Conservation (phyloP, 2,113 vertebrate species). For the Prolemur simus region DNA sequence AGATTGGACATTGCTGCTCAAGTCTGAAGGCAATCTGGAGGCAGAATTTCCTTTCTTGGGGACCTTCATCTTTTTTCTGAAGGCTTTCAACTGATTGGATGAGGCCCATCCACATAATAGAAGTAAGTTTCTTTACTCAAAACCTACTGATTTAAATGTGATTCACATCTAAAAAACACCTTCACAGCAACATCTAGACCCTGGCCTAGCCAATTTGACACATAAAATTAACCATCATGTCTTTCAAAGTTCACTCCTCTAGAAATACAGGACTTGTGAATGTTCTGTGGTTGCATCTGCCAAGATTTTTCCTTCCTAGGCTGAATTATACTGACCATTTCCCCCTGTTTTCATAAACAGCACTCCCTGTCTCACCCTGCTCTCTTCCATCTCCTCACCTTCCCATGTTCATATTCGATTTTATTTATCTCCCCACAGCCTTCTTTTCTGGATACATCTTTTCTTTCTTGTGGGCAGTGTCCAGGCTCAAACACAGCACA, state of each 20-base stretch:
- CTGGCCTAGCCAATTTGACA: neutral
- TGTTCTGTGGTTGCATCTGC: neutral
- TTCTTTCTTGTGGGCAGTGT: neutral
- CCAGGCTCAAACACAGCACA: neutral
- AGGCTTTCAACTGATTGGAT: neutral
- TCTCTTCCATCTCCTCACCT: neutral
- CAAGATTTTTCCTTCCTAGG: neutral
- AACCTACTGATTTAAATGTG: neutral
- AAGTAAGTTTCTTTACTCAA: neutral
- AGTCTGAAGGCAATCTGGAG: neutral
- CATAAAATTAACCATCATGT: neutral
- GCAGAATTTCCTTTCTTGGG: neutral
- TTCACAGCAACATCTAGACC: neutral
- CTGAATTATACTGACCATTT: neutral
- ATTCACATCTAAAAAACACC: neutral
- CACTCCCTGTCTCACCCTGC: neutral
- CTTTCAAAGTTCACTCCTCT: neutral
- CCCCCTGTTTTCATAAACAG: neutral
- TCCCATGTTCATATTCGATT: neutral
- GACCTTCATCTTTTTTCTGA: neutral
- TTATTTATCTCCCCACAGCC: neutral
- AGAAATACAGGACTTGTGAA: neutral
- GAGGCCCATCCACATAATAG: neutral
- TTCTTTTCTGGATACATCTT: neutral
- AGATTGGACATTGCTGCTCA: neutral